Evolutionary conservation across 2,113 vertebrate genomes (phyloP), one percentile per base, ranked within the genome.

Genomic region (Phalacrocorax pelagicus): DNA sequence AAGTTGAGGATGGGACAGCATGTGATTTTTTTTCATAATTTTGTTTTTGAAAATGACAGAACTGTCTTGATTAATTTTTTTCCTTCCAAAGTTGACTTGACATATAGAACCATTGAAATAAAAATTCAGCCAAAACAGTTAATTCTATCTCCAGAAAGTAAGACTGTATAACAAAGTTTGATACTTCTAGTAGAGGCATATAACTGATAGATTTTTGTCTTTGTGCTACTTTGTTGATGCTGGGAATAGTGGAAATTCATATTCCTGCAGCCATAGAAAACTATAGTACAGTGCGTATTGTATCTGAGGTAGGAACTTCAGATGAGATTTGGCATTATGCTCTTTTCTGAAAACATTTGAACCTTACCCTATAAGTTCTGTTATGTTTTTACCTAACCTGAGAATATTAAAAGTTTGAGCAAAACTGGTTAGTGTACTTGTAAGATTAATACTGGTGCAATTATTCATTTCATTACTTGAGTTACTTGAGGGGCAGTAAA

Each of bases 281-380:
- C 42, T 32, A 1, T 18, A 36, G 12, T 32, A 9, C 34, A 75
- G 23, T 52, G 14, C 0, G 0, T 70, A 13, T 3, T 89, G 29
- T 80, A n/a, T 51, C n/a, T 54, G 42, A 82, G 23, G 10, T 49
- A 21, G 57, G 38, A 66, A 44, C 92, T 87, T 30, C 29, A 74
- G 46, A 40, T 55, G 81, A 26, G 5, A 47, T 85, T 62, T 91
- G 24, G 10, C 13, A 21, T 81, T 84, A 6, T 46, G 4, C 29
- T 81, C 7, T 67, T 90, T 55, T 63, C 57, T 75, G 57, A 79
- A 93, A 91, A 79, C 5, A 30, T 59, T 55, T 72, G 32, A 42
- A 81, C 55, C 23, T 71, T 94, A n/a, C 1, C 7, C 9, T 63
- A 1, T 29, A 13, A 63, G 9, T 86, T 85, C 15, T 91, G 29